Evolutionary conservation across 2,797 vertebrate genomes (phyloP).

Genomic region (Emydoidea blandingii): DNA sequence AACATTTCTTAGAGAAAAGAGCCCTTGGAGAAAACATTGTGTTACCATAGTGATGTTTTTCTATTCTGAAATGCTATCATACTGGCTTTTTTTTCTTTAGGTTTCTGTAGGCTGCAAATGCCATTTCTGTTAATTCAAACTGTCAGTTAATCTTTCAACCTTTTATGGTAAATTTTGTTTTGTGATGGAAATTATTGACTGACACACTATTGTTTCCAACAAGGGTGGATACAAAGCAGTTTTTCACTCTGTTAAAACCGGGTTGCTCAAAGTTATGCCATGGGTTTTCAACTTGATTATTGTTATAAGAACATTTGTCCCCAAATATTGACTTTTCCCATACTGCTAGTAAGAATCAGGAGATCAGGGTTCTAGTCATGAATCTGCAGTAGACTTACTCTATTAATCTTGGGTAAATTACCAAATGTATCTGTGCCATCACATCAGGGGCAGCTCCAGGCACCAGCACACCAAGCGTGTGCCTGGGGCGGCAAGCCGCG

Average conservation of each 20-base stretch:
- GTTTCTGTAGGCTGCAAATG: slow-evolving; percentile 51
- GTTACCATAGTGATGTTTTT: slow-evolving; percentile 65
- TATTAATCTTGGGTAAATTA: background rate
- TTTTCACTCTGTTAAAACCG: background rate
- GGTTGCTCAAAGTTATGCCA: background rate
- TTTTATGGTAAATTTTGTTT: slow-evolving; percentile 47
- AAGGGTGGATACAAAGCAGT: background rate
- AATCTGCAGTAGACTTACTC: background rate
- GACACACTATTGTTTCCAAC: background rate
- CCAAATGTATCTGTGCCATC: background rate
- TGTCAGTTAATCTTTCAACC: slow-evolving; percentile 50
- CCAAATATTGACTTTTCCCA: background rate
- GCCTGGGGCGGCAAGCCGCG: too few relatives aligned
- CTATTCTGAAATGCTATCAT: slow-evolving; percentile 41
- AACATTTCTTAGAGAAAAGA: slow-evolving; percentile 57
- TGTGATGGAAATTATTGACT: slow-evolving; percentile 20
- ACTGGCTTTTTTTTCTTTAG: slow-evolving; percentile 27
- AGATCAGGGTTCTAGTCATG: background rate
- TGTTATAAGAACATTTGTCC: background rate
- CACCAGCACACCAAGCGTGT: too few relatives aligned
- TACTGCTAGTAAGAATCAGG: background rate
- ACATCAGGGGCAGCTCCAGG: too few relatives aligned
- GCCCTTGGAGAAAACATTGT: background rate
- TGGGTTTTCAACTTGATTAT: background rate
- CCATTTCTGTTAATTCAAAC: slow-evolving; percentile 39